These are phyloP conservation scores for Gila orcuttii DNA, from an alignment of 2,113 vertebrate species.

Conservation along the genomic window DNA sequence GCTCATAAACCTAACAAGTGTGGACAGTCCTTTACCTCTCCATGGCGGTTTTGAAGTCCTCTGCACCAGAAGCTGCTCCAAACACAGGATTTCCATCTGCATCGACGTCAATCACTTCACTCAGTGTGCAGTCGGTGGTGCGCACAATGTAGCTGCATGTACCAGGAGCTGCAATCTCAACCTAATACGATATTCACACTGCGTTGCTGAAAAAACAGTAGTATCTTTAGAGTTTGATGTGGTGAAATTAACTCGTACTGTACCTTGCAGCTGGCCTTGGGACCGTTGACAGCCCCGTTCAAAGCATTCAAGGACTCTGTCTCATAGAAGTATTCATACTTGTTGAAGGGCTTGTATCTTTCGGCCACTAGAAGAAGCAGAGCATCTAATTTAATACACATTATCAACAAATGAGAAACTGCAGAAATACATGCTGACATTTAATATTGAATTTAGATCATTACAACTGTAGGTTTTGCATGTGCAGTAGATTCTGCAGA, in stretches of 20 bases:
- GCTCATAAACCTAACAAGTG: neutral
- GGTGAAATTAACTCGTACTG: neutral
- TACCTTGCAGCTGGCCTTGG: constrained; percentile 85
- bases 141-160: constrained; percentile 82
- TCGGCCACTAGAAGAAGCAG: constrained; percentile 76
- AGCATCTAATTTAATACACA: neutral
- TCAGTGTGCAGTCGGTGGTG: constrained; percentile 84
- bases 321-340: constrained; percentile 88
- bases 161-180: constrained; percentile 90
- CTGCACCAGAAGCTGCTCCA: constrained; percentile 77
- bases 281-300: constrained; percentile 80
- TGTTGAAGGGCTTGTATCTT: constrained; percentile 86
- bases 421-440: neutral
- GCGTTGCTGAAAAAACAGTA: neutral
- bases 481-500: neutral
- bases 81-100: constrained; percentile 76
- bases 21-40: constrained; percentile 74
- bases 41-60: constrained; percentile 86
- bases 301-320: constrained; percentile 84
- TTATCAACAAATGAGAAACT: neutral
- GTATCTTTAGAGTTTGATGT: neutral
- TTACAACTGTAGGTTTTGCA: neutral
- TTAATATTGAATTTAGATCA: neutral
- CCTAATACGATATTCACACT: constrained; percentile 69
- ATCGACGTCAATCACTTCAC: constrained; percentile 77